Evolutionary conservation across 2,797 vertebrate species (phyloP), one percentile per base, ranked within the genome.

Genomic region (Pangasius krempfi): DNA sequence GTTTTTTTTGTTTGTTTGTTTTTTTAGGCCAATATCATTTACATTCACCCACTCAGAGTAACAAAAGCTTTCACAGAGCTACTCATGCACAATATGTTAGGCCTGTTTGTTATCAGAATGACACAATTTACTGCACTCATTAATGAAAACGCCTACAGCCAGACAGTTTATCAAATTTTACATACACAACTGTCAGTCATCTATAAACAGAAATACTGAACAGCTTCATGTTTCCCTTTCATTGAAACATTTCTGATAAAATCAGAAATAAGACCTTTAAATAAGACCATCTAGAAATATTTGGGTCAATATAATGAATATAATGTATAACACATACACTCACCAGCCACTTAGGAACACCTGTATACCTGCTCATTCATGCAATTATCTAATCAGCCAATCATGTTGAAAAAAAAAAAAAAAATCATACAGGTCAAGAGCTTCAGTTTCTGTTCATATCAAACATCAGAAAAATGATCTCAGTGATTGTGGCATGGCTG

Each of bases 241-340:
- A 52, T 20, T 70, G 18, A 10, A 13, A 70, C 47, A 70, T 33
- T 85, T 20, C 83, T 52, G 27, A 52, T 52, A 25, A 54, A 25
- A 54, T 37, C 18, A 27, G n/a, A 37, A 40, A 40, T 4, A 40
- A 5, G 40, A 40, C 40, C n/a, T 33, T 84, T 22, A 68, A 68
- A 70, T n/a, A 33, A 83, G 4, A 25, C n/a, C n/a, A 52, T 70
- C 82, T 30, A 52, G n/a, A 68, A 68, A 84, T 68, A 84, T 84
- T 52, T 14, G 14, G 40, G 40, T 40, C 40, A 40, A 40, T 40
- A 40, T 40, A 40, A 40, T 58, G 18, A 58, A 80, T 80, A 80
- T 37, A 64, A 82, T 10, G 33, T 76, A 13, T 18, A 30, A 56
- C 8, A 30, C 9, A 54, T 33, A 79, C 52, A 56, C 1, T 56